Evolutionary conservation across 2,113 vertebrate species (phyloP).

Genomic region (Phocoena phocoena): DNA sequence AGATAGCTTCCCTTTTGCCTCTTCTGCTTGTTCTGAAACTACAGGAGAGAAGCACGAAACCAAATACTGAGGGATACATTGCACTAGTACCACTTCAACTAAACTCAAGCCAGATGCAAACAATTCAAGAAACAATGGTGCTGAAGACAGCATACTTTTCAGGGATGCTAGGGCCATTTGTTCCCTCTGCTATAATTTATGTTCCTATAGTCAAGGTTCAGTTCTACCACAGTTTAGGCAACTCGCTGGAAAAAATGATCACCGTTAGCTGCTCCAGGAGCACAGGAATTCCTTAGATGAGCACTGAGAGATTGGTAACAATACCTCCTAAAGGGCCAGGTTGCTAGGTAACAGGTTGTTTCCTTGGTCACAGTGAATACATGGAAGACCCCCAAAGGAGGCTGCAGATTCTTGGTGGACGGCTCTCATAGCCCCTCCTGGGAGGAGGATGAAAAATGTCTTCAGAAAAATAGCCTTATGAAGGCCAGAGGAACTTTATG

Average conservation of each 20-base stretch:
- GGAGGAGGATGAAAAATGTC: conserved; percentile 73
- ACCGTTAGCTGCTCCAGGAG: conserved; percentile 39
- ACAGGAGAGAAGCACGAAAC: conserved; percentile 24
- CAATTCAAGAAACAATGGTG: neutral
- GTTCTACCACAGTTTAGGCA: neutral
- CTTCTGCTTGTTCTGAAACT: neutral
- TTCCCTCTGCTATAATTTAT: neutral
- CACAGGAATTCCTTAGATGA: conserved; percentile 78
- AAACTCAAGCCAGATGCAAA: neutral
- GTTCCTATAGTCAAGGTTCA: conserved; percentile 60
- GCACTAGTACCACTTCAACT: neutral
- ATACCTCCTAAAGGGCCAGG: conserved; percentile 74
- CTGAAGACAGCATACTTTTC: neutral
- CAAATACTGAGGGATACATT: neutral
- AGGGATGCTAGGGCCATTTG: neutral
- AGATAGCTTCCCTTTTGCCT: neutral
- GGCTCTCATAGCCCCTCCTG: neutral
- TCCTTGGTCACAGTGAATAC: conserved; percentile 79
- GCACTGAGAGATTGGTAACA: conserved; percentile 78
- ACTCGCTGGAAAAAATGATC: conserved; percentile 17
- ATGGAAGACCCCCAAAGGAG: conserved; percentile 63
- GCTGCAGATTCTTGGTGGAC: conserved; percentile 50
- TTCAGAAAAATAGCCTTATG: conserved; percentile 74
- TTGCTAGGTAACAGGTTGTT: conserved; percentile 83
- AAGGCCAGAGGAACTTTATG: conserved; percentile 69